Evolutionary conservation across 1,140 invertebrate species (phyloP).

Genomic region (Bactericera cockerelli): DNA sequence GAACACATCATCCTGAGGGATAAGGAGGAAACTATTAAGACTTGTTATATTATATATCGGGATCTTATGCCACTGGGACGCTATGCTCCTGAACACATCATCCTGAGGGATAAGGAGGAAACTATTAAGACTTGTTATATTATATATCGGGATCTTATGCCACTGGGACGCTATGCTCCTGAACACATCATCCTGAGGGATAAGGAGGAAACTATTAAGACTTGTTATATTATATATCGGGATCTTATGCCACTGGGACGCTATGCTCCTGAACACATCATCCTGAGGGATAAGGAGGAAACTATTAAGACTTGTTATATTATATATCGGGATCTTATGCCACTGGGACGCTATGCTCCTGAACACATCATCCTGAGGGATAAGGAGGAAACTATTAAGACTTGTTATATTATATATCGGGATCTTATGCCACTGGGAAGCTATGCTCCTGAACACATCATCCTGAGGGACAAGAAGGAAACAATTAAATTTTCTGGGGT

Average conservation of each 20-base stretch:
- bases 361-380: constrained; percentile 66
- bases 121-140: too few species aligned
- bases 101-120: constrained; percentile 31
- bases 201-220: too few species aligned
- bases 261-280: constrained; percentile 79
- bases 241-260: constrained; percentile 62
- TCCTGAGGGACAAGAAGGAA: too few species aligned
- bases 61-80: constrained; percentile 62
- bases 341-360: constrained; percentile 69
- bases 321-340: constrained; percentile 50
- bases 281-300: too few species aligned
- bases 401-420: too few species aligned
- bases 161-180: constrained; percentile 69
- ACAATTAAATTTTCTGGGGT: too few species aligned
- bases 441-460: constrained; percentile 79
- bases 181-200: constrained; percentile 61
- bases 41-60: too few species aligned
- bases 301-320: too few species aligned
- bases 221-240: too few species aligned
- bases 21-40: too few species aligned
- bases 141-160: constrained; percentile 47
- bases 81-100: constrained; percentile 79
- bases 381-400: too few species aligned
- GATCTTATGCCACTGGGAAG: constrained; percentile 62
- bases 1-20: constrained; percentile 61